Evolutionary conservation across 2,797 vertebrate species (phyloP).

Genomic region (Fistularia commersonii): DNA sequence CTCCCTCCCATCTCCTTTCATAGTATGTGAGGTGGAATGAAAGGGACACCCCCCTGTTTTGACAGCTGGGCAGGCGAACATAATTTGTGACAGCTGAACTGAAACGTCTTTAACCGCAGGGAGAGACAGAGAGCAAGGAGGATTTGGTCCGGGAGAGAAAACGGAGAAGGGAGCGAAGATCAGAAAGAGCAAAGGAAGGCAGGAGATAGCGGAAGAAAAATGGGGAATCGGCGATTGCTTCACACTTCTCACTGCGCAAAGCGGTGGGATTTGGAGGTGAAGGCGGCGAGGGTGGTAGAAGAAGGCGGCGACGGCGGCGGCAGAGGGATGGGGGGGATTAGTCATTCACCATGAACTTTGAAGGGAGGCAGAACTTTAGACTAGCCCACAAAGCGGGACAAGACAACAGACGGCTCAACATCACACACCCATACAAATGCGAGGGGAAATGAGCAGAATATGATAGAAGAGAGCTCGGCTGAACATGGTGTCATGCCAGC

Average conservation of each 20-base stretch:
- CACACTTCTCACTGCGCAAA: conserved; percentile 37
- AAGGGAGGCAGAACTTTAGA: conserved; percentile 57
- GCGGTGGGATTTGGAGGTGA: conserved; percentile 40
- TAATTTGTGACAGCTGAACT: conserved; percentile 91
- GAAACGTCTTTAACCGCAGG: conserved; percentile 80
- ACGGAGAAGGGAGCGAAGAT: conserved; percentile 54
- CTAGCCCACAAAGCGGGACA: conserved; percentile 33
- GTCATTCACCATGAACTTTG: conserved; percentile 63
- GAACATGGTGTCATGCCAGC: conserved; percentile 79
- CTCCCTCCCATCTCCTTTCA: conserved; percentile 77
- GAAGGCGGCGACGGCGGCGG: too few relatives aligned
- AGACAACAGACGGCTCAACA: conserved; percentile 34
- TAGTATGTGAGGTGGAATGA: conserved; percentile 96
- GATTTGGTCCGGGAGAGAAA: conserved; percentile 12
- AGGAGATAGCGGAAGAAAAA: conserved; percentile 32
- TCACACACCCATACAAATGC: conserved; percentile 24
- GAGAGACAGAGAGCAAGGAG: conserved; percentile 45
- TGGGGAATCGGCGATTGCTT: conserved; percentile 24
- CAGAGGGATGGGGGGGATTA: too few relatives aligned
- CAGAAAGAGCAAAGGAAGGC: conserved; percentile 57
- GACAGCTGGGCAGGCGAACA: conserved; percentile 98
- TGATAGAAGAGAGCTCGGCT: conserved; percentile 54
- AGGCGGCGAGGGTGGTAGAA: conserved; percentile 40
- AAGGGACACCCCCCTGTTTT: conserved; percentile 99
- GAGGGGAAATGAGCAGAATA: conserved; percentile 41